These are phyloP conservation scores for Parasteatoda tepidariorum DNA, from an alignment of 1,140 invertebrate species.

Conservation along the genomic window DNA sequence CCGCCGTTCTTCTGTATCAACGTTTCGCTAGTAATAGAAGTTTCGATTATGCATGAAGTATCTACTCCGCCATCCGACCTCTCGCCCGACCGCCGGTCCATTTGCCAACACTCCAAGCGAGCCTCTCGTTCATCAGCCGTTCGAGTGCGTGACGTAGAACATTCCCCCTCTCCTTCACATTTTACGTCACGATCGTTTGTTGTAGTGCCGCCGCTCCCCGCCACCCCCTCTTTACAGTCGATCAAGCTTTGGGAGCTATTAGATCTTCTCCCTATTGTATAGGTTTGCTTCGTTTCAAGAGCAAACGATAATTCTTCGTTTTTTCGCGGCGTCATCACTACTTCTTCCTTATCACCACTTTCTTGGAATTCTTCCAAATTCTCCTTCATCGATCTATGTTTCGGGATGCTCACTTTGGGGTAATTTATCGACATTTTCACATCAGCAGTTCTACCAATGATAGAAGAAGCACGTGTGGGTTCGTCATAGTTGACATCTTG, in stretches of 20 bases:
- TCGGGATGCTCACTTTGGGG: slow-evolving; percentile 2
- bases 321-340: slow-evolving; percentile 22
- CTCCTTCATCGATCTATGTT: slow-evolving; percentile 16
- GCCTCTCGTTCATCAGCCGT: slow-evolving; percentile 20
- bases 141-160: slow-evolving; percentile 9
- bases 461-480: not conserved
- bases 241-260: slow-evolving; percentile 15
- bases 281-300: slow-evolving; percentile 24
- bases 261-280: not conserved
- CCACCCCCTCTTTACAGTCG: not conserved
- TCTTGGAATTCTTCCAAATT: slow-evolving; percentile 12
- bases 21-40: slow-evolving; percentile 28
- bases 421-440: slow-evolving; percentile 35
- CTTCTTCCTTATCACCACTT: not conserved
- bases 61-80: not conserved
- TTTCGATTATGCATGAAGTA: slow-evolving; percentile 10
- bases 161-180: not conserved
- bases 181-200: slow-evolving; percentile 48
- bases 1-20: not conserved
- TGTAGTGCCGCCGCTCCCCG: slow-evolving; percentile 5
- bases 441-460: not conserved
- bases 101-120: slow-evolving; percentile 3
- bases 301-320: slow-evolving; percentile 11
- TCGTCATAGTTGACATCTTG: not conserved
- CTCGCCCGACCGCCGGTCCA: slow-evolving; percentile 42